Base-by-base conservation (phyloP, 2,113 vertebrate genomes). In the Syngnathus floridae region DNA sequence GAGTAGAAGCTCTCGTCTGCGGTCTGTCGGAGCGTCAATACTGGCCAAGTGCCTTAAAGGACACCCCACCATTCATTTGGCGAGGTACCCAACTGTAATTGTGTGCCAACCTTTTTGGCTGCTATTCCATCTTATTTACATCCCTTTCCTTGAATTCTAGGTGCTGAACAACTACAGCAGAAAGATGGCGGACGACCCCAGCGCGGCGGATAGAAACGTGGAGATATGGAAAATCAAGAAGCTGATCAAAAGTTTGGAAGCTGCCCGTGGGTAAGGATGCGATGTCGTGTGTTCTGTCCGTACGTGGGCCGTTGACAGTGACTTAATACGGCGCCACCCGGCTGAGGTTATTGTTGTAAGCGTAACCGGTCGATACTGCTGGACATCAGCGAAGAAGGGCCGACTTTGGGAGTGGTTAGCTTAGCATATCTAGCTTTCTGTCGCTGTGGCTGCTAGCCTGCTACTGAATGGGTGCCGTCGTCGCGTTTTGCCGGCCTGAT, bases 141-240 rank as follows among this genome's bases (percentile, higher is more conserved):
- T 16, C 54, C 2, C 45, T 22, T 79, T 72, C 75, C 66, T 56
- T 38, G 63, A 59, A 54, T 80, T 79, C 78, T 59, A 91, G 90
- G 91, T 88, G 89, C 85, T 81, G 87, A 90, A 88, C 83, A 84
- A 88, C 79, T 85, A 84, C 84, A 90, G 85, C 89, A 84, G 85
- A 85, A 98, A 96, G 92, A 98, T 98, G 95, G 95, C 95, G 93
- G 95, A 98, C 92, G 95, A 98, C 91, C 95, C 95, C 88, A 96
- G 91, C 88, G 93, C 95, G 90, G 93, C 95, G 86, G 95, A 98
- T 84, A 94, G 95, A 90, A 98, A 97, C 90, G 94, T 98, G 93
- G 95, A 98, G 88, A 98, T 98, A 82, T 98, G 95, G 95, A 98
- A 97, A 91, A 98, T 98, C 91, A 98, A 98, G 92, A 98, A 98